phyloP scores from a whole-genome alignment of 2,113 vertebrate species.

The Varanus salvator region DNA sequence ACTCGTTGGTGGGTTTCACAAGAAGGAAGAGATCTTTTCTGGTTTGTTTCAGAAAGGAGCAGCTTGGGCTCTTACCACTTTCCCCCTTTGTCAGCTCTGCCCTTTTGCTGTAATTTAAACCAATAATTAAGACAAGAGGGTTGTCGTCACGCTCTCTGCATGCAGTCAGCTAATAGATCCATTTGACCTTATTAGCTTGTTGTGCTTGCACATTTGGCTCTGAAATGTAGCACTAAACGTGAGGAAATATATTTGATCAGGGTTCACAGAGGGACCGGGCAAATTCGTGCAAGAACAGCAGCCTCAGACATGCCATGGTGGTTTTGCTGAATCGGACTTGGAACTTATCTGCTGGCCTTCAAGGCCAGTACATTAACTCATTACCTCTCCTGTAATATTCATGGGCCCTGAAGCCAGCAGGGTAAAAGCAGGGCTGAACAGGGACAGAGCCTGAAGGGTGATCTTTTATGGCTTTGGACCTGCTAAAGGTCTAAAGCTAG shows the following conservation, averaged over 20 bases:
- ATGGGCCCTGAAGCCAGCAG: neutral
- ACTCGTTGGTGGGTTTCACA: neutral
- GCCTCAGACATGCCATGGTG: neutral
- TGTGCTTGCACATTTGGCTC: neutral
- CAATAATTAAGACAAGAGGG: neutral
- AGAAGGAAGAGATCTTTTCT: neutral
- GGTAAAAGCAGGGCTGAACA: neutral
- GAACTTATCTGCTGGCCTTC: neutral
- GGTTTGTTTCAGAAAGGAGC: neutral
- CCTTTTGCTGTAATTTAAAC: neutral
- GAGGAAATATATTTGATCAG: neutral
- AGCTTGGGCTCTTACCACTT: neutral
- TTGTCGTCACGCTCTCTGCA: accelerated
- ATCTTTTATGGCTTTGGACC: no score
- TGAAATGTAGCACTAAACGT: neutral
- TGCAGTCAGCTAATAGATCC: neutral
- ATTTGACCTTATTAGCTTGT: neutral
- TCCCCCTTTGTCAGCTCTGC: constrained; percentile 6
- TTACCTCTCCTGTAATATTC: neutral
- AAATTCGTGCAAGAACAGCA: neutral
- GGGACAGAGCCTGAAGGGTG: neutral
- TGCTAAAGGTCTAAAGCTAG: no score
- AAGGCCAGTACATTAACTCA: neutral
- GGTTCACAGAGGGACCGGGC: neutral
- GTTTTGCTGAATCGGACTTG: neutral